phyloP scores from a whole-genome alignment of 2,888 invertebrate genomes.

The Chydorus sphaericus region DNA sequence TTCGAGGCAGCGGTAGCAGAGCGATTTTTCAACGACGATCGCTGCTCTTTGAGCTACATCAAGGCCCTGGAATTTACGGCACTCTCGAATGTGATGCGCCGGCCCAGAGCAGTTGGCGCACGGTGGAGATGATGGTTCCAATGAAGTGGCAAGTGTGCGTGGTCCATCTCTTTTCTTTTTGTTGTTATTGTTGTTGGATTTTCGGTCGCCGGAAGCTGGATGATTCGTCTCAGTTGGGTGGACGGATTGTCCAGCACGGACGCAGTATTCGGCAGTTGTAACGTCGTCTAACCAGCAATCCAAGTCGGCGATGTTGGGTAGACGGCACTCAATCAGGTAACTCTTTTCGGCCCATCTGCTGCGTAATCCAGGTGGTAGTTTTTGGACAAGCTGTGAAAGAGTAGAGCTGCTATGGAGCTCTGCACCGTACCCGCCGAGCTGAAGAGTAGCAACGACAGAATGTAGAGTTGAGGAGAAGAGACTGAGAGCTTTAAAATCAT shows the following conservation, averaged over 20 bases:
- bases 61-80: neutral
- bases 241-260: neutral
- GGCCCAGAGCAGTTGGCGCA: neutral
- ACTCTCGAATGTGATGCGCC: neutral
- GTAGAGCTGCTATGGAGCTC: neutral
- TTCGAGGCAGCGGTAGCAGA: constrained; percentile 4
- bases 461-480: neutral
- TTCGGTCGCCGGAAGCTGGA: neutral
- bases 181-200: neutral
- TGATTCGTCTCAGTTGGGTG: neutral
- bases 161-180: neutral
- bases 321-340: neutral
- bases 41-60: neutral
- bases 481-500: neutral
- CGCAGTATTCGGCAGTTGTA: neutral
- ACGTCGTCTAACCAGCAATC: constrained; percentile 2
- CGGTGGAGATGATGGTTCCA: neutral
- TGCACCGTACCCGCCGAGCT: neutral
- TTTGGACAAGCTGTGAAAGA: constrained; percentile 1
- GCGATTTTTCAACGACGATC: neutral
- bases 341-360: constrained; percentile 1
- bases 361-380: neutral
- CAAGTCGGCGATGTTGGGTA: neutral
- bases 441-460: neutral
- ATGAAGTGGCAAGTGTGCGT: neutral